Evolutionary conservation across 2,797 vertebrate species (phyloP).

Genomic region (Enteromius viviparus): DNA sequence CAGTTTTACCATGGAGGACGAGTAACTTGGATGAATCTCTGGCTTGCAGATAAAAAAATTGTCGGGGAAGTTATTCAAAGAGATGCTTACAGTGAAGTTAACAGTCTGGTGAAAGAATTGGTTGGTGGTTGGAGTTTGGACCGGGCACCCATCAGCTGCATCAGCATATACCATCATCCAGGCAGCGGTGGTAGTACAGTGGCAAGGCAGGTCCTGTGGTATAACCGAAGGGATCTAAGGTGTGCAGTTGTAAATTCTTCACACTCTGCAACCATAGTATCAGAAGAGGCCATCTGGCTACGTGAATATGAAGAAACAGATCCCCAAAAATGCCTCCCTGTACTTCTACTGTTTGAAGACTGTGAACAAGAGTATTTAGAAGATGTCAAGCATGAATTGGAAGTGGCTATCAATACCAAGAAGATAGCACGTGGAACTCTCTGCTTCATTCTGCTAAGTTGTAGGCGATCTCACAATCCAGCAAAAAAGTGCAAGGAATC

Average conservation of each 20-base stretch:
- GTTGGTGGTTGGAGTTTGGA: constrained; percentile 28
- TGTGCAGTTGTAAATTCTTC: constrained; percentile 80
- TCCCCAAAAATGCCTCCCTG: constrained; percentile 72
- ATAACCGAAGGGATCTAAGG: constrained; percentile 75
- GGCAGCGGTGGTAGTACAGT: constrained; percentile 88
- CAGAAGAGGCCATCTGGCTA: constrained; percentile 77
- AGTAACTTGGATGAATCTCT: constrained; percentile 75
- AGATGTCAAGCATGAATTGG: constrained; percentile 75
- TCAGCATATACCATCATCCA: constrained; percentile 86
- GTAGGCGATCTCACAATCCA: constrained; percentile 78
- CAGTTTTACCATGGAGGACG: constrained; percentile 80
- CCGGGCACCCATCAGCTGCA: constrained; percentile 67
- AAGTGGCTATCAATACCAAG: constrained; percentile 69
- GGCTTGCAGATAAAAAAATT: constrained; percentile 71
- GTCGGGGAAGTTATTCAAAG: constrained; percentile 74
- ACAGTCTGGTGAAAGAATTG: constrained; percentile 64
- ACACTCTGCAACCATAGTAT: constrained; percentile 66
- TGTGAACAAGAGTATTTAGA: constrained; percentile 80
- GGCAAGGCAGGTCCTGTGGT: constrained; percentile 84
- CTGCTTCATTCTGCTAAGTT: constrained; percentile 83
- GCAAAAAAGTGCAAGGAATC: constrained; percentile 76
- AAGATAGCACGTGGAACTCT: constrained; percentile 66
- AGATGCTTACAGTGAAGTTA: constrained; percentile 71
- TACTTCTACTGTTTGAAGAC: constrained; percentile 83
- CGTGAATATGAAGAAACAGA: constrained; percentile 83